Conservation (phyloP, 2,797 vertebrate species). For the Linurgus olivaceus region DNA sequence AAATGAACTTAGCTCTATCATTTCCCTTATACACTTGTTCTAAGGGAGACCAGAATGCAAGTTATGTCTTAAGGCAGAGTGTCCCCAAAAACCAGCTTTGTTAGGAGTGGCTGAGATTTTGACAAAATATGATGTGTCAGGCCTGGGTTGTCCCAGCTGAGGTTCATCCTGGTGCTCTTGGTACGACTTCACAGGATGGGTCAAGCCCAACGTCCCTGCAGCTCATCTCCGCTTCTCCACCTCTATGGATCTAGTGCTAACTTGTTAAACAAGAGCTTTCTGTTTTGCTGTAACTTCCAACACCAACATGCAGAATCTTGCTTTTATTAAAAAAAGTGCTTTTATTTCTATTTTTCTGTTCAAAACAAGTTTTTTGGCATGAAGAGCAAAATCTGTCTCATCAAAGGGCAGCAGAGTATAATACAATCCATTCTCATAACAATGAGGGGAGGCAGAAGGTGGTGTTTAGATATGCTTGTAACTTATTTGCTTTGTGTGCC, state of each 20-base stretch:
- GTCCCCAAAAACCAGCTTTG: neutral
- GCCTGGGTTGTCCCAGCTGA: neutral
- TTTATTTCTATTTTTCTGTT: conserved; percentile 51
- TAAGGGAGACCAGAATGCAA: neutral
- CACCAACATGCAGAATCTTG: conserved; percentile 20
- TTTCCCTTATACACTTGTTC: neutral
- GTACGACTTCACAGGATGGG: neutral
- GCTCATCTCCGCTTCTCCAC: neutral
- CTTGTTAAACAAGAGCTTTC: neutral
- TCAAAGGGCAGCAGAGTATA: conserved; percentile 47
- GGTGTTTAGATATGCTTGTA: conserved; percentile 40
- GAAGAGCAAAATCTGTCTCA: conserved; percentile 17
- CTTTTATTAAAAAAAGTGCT: conserved; percentile 29
- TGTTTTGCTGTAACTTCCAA: conserved; percentile 2
- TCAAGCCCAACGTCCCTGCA: neutral
- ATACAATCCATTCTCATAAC: conserved; percentile 45
- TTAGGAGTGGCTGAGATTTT: neutral
- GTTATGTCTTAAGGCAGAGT: neutral
- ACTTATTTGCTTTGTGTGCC: conserved; percentile 42
- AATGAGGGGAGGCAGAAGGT: conserved; percentile 52
- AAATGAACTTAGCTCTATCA: neutral
- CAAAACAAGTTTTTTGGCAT: conserved; percentile 53
- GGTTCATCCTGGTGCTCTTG: neutral
- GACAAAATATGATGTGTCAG: neutral
- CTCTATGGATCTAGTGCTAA: neutral